Evolutionary conservation across 2,888 invertebrate species (phyloP), one percentile per base, ranked within the genome.

Genomic region (Acheta domesticus): DNA sequence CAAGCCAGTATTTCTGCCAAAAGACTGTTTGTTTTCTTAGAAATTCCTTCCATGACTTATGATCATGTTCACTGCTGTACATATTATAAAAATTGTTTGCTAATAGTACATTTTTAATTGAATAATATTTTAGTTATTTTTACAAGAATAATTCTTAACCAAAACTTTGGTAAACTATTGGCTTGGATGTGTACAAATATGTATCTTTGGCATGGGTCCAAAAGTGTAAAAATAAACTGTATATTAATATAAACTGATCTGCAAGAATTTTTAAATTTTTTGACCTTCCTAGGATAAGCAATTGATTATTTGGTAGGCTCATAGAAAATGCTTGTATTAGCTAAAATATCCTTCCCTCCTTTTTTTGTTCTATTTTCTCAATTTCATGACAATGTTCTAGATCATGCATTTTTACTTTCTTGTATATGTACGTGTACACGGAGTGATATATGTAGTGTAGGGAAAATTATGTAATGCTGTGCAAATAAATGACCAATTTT

Each of bases 1-100:
- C 62, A 62, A 62, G 62, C 62, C 62, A 62, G 62, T 62, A 62
- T 62, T 62, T 62, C 62, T 62, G 62, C 62, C 62, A 62, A 62
- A 62, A 14, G 62, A 62, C 62, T 62, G 62, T 62, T 19, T 62
- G 14, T 19, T 62, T 62, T 62, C n/a, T 14, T 62, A 62, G 62
- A 62, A 36, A 62, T 62, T n/a, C 62, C 62, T 62, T 62, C 62
- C 62, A 62, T 62, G 62, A 19, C 62, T 62, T 62, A 62, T 19
- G n/a, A 19, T 19, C 14, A 14, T 62, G 62, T 62, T n/a, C 14
- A 62, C 62, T 62, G 62, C n/a, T 62, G 62, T 62, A 62, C 62
- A 62, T 62, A 62, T 62, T 62, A n/a, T 62, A n/a, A 62, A 62
- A 19, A 14, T 62, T 62, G 14, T 14, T 62, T 62, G 62, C 62